Evolutionary conservation across 2,113 vertebrate genomes (phyloP), one percentile per base, ranked within the genome.

Genomic region (Bos indicus): DNA sequence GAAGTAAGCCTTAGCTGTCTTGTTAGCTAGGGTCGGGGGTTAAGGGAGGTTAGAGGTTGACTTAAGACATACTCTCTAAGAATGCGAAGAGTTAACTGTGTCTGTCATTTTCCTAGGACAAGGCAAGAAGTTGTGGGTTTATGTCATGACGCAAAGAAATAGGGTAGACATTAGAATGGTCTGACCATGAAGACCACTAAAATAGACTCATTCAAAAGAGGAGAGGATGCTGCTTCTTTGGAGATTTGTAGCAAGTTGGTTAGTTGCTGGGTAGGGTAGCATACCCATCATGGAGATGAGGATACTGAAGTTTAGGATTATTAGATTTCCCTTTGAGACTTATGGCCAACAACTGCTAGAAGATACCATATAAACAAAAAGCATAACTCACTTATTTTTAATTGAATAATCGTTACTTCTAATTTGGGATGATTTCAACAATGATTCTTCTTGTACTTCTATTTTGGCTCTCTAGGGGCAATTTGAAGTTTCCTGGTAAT

Each of bases 341-440:
- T 59, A 33, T 26, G 46, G 94, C 95, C 91, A 90, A 95, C 94
- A 57, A 83, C 80, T 96, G 82, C 83, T 77, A 91, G 86, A 94
- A 94, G 78, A 93, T 25, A 84, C 59, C 59, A 90, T 52, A 92
- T 94, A 97, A 97, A 96, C 83, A 96, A 71, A 93, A 98, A 97
- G 88, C 94, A 51, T 94, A 91, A 94, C 94, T 94, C 82, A 81
- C 95, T 98, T 96, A 96, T 92, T 97, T 98, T 97, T 97, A 98
- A 98, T 98, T 97, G 96, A 98, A 97, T 98, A 97, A 97, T 96
- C 74, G 93, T 91, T 83, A 93, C 92, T 98, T 98, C 97, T 90
- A 97, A 98, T 94, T 97, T 97, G 71, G 94, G 95, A 89, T 91
- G 86, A 92, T 91, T 98, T 96, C 97, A 98, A 96, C 98, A 97